Evolutionary conservation across 1,140 invertebrate species (phyloP), one percentile per base, ranked within the genome.

Genomic region (Drosophila sp.): DNA sequence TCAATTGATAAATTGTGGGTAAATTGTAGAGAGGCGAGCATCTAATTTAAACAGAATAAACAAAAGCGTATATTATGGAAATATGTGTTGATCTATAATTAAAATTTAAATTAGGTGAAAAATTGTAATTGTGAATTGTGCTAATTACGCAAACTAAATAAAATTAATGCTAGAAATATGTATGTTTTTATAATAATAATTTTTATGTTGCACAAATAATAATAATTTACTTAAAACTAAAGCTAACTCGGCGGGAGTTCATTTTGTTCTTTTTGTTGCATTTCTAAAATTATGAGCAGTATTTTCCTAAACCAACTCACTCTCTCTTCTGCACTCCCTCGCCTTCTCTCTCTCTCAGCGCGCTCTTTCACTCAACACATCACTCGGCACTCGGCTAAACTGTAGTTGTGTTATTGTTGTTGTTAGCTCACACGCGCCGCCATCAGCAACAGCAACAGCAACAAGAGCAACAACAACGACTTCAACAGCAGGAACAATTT

Each of bases 361-460:
- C 18, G 38, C 61, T 62, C 64, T 58, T 58, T 51, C 46, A 65
- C 76, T 83, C 80, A 77, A 62, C 59, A 11, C 25, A 36, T 46
- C 40, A 40, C 46, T 18, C 54, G 38, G 6, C 63, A 36, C 4
- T 59, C 38, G 40, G 40, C 41, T 8, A 13, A 57, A 38, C 29
- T 51, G 41, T 41, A 27, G 59, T 61, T 62, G 34, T 80, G 65
- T 83, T 76, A 67, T 79, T 83, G 21, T 58, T 54, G 13, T 41
- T 69, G 34, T 69, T 70, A 61, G 58, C 78, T 81, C 71, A 72
- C 78, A 76, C 81, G 64, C 81, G 78, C 77, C 69, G 67, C 69
- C 59, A 71, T 18, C 67, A 46, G 66, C 57, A 43, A 21, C 65
- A n/a, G 9, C 53, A 41, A 58, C 57, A 43, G 21, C 65, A n/a